Evolutionary conservation across 1,140 invertebrate species (phyloP), one percentile per base, ranked within the genome.

Genomic region (Battus philenor): DNA sequence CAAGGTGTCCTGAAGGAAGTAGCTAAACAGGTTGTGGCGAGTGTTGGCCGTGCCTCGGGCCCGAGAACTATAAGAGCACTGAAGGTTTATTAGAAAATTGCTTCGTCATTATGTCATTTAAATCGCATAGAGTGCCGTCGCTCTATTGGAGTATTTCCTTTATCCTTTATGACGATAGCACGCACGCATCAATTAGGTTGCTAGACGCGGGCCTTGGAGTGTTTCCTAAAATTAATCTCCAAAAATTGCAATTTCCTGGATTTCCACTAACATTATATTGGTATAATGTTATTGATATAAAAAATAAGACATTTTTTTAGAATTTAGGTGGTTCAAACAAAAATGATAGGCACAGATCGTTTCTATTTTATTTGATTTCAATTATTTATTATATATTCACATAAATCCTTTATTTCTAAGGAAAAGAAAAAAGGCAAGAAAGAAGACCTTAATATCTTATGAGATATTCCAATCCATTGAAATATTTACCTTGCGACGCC

Each of bases 41-140:
- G 68, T 68, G 67, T 60, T 55, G 54, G 52, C 68, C 62, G 62
- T 65, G 59, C 61, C 69, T 74, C 64, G 69, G 59, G 64, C 73
- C 64, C 67, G 65, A 70, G 69, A 71, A 69, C 72, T 73, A 68
- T 74, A 73, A 77, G 72, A 78, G 74, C 64, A 58, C 75, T 66
- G 78, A 80, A 83, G 79, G 81, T 85, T 85, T 85, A 85, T 85
- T 85, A 85, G 81, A 83, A 85, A 83, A 85, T 85, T 85, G 79
- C 76, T 66, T 75, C 49, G 81, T 80, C 81, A 85, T 85, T 83
- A 85, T 85, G 74, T 85, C 81, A 85, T 85, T 85, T 85, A 85
- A 85, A 85, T 85, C 81, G 81, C 81, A 85, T 85, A 83, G 75
- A 83, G 73, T 75, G 68, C 71, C 70, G 81, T 73, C 78, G 79